phyloP scores from a whole-genome alignment of 2,113 vertebrate genomes.

The Chaetorhynchus papuensis region DNA sequence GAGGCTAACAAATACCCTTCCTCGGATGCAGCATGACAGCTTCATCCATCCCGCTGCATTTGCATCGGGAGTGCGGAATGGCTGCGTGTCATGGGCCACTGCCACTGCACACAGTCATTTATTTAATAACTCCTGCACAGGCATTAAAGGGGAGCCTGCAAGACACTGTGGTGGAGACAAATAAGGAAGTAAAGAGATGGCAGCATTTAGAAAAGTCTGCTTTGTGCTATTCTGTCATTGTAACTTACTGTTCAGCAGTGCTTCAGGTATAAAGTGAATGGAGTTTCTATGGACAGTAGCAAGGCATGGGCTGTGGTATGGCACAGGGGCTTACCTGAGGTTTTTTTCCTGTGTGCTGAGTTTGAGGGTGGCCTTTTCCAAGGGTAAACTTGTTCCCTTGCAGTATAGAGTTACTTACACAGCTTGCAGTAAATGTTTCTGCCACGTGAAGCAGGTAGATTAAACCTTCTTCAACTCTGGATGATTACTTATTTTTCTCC shows the following conservation, averaged over 20 bases:
- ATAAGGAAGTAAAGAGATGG: constrained; percentile 38
- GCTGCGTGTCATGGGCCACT: constrained; percentile 54
- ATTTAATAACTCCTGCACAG: constrained; percentile 68
- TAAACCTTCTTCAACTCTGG: not conserved
- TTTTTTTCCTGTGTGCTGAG: not conserved
- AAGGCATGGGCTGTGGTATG: not conserved
- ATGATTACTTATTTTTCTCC: not conserved
- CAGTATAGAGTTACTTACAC: not conserved
- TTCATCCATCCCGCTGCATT: constrained; percentile 65
- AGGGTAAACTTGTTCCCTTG: not conserved
- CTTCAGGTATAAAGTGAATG: not conserved
- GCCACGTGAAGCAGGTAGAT: not conserved
- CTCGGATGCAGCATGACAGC: constrained; percentile 65
- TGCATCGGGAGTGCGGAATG: constrained; percentile 56
- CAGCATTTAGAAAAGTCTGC: not conserved
- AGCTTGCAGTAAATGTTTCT: not conserved
- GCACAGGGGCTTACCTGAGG: not conserved
- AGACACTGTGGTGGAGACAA: constrained; percentile 37
- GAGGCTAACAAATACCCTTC: constrained; percentile 76
- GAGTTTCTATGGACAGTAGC: not conserved
- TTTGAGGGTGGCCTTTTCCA: not conserved
- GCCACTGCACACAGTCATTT: constrained; percentile 58
- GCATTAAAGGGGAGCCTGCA: constrained; percentile 19
- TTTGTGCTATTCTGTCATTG: not conserved
- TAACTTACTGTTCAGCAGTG: not conserved